Base-by-base conservation (phyloP, 2,113 vertebrate species). In the Danio rerio region DNA sequence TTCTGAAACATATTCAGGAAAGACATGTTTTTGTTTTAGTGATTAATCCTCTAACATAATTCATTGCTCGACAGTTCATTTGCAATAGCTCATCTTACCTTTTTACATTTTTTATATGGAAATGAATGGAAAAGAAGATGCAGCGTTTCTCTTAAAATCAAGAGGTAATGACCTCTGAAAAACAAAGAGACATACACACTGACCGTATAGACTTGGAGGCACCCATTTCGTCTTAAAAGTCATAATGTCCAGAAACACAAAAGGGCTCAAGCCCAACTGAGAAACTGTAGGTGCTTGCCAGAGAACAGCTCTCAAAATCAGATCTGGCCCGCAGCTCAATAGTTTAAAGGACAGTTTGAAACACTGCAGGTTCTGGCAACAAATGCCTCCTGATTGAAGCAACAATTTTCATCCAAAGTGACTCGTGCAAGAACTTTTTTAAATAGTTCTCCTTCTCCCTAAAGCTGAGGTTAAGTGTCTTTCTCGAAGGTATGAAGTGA, bases 311-410 rank as follows among this genome's bases (percentile, higher is more conserved):
- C 11, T 2, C 20, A 20, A 58, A 76, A 58, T 45, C 56, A 59
- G 40, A 61, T 43, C 55, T 61, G 56, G 42, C 73, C 42, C 9
- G 56, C 42, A 76, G 73, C 75, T 63, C 74, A 47, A 49, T 45
- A 20, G 59, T 63, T 21, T 63, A 63, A 13, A 45, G 55, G 43
- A 40, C 13, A 40, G 11, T 16, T 56, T 74, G 52, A 74, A 56
- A 56, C 21, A 49, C 59, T 63, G 45, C 58, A 50, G 74, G 43
- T 16, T 20, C 69, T 72, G 69, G 47, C 18, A 72, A 72, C 47
- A 52, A 53, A 21, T 53, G 18, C 18, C 47, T 40, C 7, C 16
- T 53, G 69, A 53, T 72, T 72, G 65, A 69, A 69, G 65, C 43
- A 69, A 53, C 7, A 16, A 40, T 72, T 72, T 72, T 20, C 43